Conservation (phyloP, 2,113 vertebrate species). For the Cephalopterus ornatus region DNA sequence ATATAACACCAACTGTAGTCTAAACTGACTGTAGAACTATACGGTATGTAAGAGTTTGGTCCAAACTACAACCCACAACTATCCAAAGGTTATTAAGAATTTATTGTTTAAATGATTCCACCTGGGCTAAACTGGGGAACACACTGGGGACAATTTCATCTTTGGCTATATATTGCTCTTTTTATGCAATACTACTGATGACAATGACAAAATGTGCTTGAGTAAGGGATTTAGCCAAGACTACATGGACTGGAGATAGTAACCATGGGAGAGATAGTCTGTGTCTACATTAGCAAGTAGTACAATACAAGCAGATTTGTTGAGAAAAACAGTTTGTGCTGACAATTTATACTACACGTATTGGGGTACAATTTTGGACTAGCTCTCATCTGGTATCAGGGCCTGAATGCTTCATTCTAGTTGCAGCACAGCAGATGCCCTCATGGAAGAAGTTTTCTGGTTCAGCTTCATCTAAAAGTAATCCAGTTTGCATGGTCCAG, state of each 20-base stretch:
- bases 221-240: neutral
- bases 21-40: neutral
- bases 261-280: neutral
- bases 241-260: neutral
- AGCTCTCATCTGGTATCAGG: neutral
- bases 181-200: neutral
- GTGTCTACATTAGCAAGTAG: neutral
- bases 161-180: neutral
- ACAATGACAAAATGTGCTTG: neutral
- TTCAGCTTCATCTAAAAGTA: neutral
- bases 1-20: neutral
- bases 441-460: neutral
- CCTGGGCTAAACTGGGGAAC: neutral
- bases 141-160: neutral
- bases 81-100: neutral
- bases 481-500: neutral
- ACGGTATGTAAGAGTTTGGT: neutral
- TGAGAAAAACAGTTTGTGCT: neutral
- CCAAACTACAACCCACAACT: neutral
- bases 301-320: neutral
- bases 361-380: neutral
- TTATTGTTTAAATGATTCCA: neutral
- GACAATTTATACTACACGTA: neutral
- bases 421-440: neutral
- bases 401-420: neutral